phyloP scores from a whole-genome alignment of 2,888 invertebrate species.

The Patella caerulea region DNA sequence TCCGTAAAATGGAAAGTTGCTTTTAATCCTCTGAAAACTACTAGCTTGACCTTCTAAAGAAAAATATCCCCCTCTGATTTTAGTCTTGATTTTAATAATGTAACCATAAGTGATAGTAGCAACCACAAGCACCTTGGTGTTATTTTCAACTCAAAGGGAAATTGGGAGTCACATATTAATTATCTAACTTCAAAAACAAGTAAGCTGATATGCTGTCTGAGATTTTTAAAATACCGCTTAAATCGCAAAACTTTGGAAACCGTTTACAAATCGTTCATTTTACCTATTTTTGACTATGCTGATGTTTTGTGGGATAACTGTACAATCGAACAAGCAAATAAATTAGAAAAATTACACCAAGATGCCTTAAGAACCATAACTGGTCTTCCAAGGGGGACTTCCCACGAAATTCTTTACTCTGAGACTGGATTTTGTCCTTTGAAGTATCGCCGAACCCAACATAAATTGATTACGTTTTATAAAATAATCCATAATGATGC shows the following conservation, averaged over 20 bases:
- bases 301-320: not conserved
- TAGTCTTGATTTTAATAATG: not conserved
- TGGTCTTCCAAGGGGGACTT: not conserved
- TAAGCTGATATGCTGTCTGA: not conserved
- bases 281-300: not conserved
- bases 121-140: no score
- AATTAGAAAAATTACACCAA: conserved; percentile 4
- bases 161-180: no score
- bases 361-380: not conserved
- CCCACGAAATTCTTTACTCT: not conserved
- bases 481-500: not conserved
- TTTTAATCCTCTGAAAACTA: not conserved
- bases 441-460: not conserved
- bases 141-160: no score
- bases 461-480: not conserved
- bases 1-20: not conserved
- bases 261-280: not conserved
- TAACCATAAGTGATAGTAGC: not conserved
- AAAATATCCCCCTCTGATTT: not conserved
- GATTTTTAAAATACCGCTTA: not conserved
- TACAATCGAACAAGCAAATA: not conserved
- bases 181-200: not conserved
- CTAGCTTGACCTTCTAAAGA: not conserved
- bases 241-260: not conserved
- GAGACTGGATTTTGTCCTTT: not conserved